Evolutionary conservation across 2,888 invertebrate species (phyloP), one percentile per base, ranked within the genome.

Genomic region (Sinopyrophorus schimmeli): DNA sequence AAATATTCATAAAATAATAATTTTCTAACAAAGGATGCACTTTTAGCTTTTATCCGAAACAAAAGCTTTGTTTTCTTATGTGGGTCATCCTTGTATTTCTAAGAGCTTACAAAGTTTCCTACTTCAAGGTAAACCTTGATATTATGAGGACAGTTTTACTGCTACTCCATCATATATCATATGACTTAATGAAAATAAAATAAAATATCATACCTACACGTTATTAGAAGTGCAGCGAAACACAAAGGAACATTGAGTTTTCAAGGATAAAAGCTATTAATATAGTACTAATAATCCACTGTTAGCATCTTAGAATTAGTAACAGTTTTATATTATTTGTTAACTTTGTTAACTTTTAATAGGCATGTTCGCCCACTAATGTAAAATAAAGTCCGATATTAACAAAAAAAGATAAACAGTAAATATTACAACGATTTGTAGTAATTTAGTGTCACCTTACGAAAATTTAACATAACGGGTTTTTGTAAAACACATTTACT

Each of bases 61-160:
- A 35, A 10, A 21, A 27, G 35, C 44, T 44, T 44, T 44, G 44
- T 44, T 28, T 21, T 2, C 10, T 30, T 44, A 30, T 39, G 17
- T 44, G 20, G 44, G 44, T 44, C 44, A 44, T 44, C 30, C 14
- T 15, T 30, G 30, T 34, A 15, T 11, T 27, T 26, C 17, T 15
- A 20, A 5, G 15, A 44, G 30, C 23, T 44, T 44, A 20, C 10
- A 43, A 18, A 35, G 9, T 9, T 3, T 24, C 5, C 10, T 15
- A 24, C 15, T 23, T 30, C 44, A 44, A 44, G 44, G 44, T 30
- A 18, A 44, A 30, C 20, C 6, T 30, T 37, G 41, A 30, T 31
- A 31, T 44, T 21, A 14, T 30, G 28, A 21, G 28, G 20, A 30
- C 28, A 23, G 9, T 32, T 34, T 43, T 18, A 34, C 35, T 5